Evolutionary conservation across 2,113 vertebrate genomes (phyloP), one percentile per base, ranked within the genome.

Genomic region (Mugil cephalus): DNA sequence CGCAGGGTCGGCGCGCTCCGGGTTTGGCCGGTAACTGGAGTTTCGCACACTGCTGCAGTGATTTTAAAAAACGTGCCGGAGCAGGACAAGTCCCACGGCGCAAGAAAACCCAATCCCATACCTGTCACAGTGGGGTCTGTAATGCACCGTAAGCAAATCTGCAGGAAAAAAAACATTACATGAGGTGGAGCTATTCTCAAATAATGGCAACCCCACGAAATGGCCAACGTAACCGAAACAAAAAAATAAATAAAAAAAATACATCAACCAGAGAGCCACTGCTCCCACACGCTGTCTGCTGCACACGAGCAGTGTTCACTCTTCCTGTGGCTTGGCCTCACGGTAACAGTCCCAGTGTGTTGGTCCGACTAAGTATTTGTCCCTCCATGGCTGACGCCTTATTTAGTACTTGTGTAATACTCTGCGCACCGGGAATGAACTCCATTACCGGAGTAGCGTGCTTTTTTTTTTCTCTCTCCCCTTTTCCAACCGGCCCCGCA

Each of bases 131-230:
- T 14, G 34, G 8, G 45, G n/a, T 18, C 52, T 80, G 80, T 85
- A 80, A 79, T 87, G 90, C 89, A 79, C 19, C 52, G 83, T 86
- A 86, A 90, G 88, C 83, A 90, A 85, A 90, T 83, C 74, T 74
- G 38, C 60, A 68, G 60, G 24, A 80, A 71, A 78, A 43, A 89
- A 85, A 71, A 46, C 80, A 89, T 79, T 83, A 82, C 48, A 83
- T 53, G 19, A 84, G 63, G 65, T 54, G 42, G 11, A 78, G 58
- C 65, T 43, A 63, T 53, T 66, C 39, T 76, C 65, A 47, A 61
- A 47, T 78, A 83, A 83, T 78, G 83, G 66, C 34, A 80, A 73
- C 78, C 66, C 63, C 66, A 85, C 56, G 53, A 61, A 74, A 69
- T 79, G 64, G 80, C 79, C 82, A 63, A 24, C 47, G 58, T 47